These are phyloP conservation scores for Fukomys damarensis DNA, from an alignment of 2,113 vertebrate species.

Conservation along the genomic window DNA sequence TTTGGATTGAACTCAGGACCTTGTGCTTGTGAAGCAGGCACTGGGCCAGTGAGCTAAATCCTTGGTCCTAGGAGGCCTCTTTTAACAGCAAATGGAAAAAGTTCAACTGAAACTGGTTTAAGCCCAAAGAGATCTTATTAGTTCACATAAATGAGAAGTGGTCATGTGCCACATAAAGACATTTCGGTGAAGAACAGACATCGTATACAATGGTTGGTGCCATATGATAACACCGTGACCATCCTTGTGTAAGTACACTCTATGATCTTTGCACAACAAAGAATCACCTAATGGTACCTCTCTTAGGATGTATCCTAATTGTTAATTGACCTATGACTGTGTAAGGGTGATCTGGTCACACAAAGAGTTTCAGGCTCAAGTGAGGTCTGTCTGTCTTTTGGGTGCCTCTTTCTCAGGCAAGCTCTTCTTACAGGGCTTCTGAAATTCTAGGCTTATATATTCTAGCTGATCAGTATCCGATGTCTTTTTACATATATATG, in stretches of 20 bases:
- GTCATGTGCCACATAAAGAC: neutral
- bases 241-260: neutral
- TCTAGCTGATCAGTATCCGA: neutral
- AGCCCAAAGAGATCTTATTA: constrained; percentile 17
- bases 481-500: neutral
- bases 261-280: neutral
- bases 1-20: too few relatives aligned
- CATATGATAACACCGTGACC: neutral
- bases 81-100: constrained; percentile 20
- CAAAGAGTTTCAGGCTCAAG: neutral
- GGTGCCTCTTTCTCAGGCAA: neutral
- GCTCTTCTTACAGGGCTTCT: neutral
- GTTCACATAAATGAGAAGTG: constrained; percentile 40
- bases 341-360: neutral
- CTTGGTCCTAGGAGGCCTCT: neutral
- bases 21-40: too few relatives aligned
- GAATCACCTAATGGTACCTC: neutral
- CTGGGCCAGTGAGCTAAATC: too few relatives aligned
- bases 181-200: neutral
- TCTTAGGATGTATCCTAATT: neutral
- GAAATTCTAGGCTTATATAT: constrained; percentile 6
- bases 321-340: neutral
- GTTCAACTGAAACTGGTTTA: constrained; percentile 31
- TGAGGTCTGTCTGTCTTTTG: neutral
- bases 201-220: neutral